These are phyloP conservation scores for Unio pictorum DNA, from an alignment of 2,888 invertebrate genomes.

Conservation along the genomic window DNA sequence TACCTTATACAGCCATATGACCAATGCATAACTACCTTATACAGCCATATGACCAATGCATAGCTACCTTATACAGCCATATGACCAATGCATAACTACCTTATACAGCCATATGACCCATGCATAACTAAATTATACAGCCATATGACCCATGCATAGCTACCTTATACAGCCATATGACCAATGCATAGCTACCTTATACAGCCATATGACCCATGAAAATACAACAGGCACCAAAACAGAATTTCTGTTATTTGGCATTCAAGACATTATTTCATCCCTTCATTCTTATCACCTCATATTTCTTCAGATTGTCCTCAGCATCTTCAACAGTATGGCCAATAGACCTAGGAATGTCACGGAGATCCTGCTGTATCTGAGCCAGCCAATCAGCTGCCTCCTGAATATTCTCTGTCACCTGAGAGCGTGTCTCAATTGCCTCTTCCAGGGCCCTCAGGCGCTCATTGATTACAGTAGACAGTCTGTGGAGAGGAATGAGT, in stretches of 20 bases:
- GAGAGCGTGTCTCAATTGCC: conserved; percentile 85
- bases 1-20: too few species aligned
- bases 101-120: too few species aligned
- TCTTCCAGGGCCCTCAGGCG: conserved; percentile 76
- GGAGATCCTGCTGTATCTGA: conserved; percentile 79
- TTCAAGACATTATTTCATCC: too few species aligned
- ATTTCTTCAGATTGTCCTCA: conserved; percentile 78
- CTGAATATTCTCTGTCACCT: conserved; percentile 84
- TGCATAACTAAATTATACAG: too few species aligned
- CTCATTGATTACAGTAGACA: conserved; percentile 35
- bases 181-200: too few species aligned
- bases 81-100: too few species aligned
- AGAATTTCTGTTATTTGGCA: not conserved
- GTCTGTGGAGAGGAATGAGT: conserved; percentile 5
- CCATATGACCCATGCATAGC: too few species aligned
- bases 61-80: too few species aligned
- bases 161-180: too few species aligned
- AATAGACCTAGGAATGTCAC: conserved; percentile 71
- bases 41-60: too few species aligned
- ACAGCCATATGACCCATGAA: not conserved
- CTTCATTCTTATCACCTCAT: conserved; percentile 55
- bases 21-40: too few species aligned
- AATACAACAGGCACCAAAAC: not conserved
- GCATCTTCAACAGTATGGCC: conserved; percentile 92
- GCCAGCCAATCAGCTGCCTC: conserved; percentile 86